A percentile compares a stretch with the other conserved stretches of the same genome.
Evolutionary conservation across 2,797 vertebrate species (phyloP).

Genomic region (Silurus aristotelis): DNA sequence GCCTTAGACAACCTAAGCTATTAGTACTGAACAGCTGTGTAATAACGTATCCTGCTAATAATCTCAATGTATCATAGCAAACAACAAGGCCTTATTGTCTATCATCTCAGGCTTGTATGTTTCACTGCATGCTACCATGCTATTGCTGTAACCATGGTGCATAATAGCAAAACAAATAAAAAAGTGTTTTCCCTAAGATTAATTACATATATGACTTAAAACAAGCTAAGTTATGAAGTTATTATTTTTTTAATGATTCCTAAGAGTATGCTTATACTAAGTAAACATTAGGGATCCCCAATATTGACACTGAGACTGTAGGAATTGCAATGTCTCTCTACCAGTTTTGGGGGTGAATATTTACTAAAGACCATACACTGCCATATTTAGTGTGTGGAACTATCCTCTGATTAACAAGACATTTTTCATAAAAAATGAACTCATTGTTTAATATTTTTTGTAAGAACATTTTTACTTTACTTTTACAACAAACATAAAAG

Average conservation of each 20-base stretch:
- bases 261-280: not conserved
- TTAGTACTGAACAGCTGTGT: conserved; percentile 76
- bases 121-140: conserved; percentile 71
- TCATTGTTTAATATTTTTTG: not conserved
- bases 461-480: not conserved
- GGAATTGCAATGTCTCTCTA: not conserved
- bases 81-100: conserved; percentile 59
- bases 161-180: conserved; percentile 56
- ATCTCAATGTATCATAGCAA: conserved; percentile 81
- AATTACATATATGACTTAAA: conserved; percentile 82
- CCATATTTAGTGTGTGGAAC: not conserved
- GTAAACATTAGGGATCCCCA: not conserved
- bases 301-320: not conserved
- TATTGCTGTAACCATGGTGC: conserved; percentile 67
- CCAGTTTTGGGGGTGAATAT: not conserved
- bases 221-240: conserved; percentile 64
- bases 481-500: conserved; percentile 60
- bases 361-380: not conserved
- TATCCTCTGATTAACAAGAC: conserved; percentile 33
- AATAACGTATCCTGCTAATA: conserved; percentile 73
- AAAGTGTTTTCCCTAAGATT: conserved; percentile 75
- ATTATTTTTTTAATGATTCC: not conserved
- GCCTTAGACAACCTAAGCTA: conserved; percentile 65
- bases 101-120: conserved; percentile 62
- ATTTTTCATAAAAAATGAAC: conserved; percentile 33